Percentiles rank a stretch among this genome's conserved stretches.
Evolutionary conservation across 2,113 vertebrate species (phyloP).

Genomic region (Hepsetus odoe): DNA sequence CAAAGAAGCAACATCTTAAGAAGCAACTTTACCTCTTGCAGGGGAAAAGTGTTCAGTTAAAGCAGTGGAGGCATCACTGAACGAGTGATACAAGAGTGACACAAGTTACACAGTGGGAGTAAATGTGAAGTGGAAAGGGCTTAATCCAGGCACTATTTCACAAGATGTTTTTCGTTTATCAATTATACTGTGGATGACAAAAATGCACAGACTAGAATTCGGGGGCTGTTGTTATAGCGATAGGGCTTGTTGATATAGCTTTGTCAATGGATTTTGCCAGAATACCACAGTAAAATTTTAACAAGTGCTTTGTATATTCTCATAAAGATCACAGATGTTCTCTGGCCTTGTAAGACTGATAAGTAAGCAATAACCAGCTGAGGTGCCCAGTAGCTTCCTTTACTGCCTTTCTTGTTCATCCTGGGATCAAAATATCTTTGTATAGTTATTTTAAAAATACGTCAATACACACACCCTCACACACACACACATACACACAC

Average conservation of each 20-base stretch:
- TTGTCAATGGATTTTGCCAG: not conserved
- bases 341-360: not conserved
- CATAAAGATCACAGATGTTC: not conserved
- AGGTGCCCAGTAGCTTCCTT: not conserved
- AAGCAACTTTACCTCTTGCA: too few species aligned
- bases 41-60: too few species aligned
- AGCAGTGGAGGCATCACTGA: not conserved
- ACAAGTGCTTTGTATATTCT: not conserved
- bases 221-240: too few species aligned
- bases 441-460: not conserved
- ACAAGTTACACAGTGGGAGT: not conserved
- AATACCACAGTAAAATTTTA: not conserved
- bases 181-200: not conserved
- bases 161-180: not conserved
- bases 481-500: conserved; percentile 2
- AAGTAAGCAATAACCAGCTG: not conserved
- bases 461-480: not conserved
- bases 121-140: too few species aligned
- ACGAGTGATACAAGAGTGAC: not conserved
- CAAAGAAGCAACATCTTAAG: too few species aligned
- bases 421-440: too few species aligned
- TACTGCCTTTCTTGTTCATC: too few species aligned
- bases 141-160: not conserved
- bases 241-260: too few species aligned
- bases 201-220: not conserved